Conservation (phyloP, 2,113 vertebrate species). For the Myotis davidii region DNA sequence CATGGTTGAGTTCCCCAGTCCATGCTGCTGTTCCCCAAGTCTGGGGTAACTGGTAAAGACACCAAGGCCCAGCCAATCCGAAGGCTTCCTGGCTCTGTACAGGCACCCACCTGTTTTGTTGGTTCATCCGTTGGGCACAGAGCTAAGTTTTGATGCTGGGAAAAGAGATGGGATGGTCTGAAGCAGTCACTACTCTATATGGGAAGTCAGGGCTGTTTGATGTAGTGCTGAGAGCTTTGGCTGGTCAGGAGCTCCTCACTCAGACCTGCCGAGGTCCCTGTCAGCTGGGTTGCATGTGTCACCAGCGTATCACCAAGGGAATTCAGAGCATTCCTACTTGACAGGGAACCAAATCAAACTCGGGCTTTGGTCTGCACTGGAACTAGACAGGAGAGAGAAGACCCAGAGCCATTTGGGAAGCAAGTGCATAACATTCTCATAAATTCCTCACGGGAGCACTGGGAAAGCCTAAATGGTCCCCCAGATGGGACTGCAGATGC, state of each 20-base stretch:
- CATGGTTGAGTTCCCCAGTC: not conserved
- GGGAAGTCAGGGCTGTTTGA: not conserved
- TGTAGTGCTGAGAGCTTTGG: not conserved
- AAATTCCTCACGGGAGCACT: not conserved
- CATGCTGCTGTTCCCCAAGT: not conserved
- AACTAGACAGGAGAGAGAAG: constrained; percentile 25
- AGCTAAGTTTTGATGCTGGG: not conserved
- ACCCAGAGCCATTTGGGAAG: not conserved
- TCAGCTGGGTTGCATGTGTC: not conserved
- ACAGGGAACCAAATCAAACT: not conserved
- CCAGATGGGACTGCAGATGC: not conserved
- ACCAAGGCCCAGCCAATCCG: not conserved
- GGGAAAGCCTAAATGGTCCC: not conserved
- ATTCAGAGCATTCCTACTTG: constrained; percentile 59
- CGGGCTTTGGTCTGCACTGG: constrained; percentile 26
- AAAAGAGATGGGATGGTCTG: not conserved
- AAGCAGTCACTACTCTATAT: not conserved
- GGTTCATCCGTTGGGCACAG: not conserved
- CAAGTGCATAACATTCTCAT: not conserved
- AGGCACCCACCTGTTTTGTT: not conserved
- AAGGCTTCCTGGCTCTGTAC: not conserved
- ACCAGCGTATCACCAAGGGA: not conserved
- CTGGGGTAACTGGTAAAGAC: not conserved
- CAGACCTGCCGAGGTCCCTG: not conserved
- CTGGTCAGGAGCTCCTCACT: not conserved